Evolutionary conservation across 2,888 invertebrate species (phyloP).

Genomic region (Scaptomyza caliginosa): DNA sequence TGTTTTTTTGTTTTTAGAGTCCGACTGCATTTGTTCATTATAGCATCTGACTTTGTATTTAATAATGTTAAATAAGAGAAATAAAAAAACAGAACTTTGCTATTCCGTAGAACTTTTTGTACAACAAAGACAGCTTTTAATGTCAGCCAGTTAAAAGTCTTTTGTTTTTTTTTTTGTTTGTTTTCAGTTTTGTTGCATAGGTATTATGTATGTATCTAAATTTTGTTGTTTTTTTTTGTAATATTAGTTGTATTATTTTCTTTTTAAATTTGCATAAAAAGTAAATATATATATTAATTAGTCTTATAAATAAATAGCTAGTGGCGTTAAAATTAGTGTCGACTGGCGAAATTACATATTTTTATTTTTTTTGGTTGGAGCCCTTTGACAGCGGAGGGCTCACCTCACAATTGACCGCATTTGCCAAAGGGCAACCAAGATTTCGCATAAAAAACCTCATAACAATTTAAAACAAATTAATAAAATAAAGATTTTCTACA

Average conservation of each 20-base stretch:
- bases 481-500: slow-evolving; percentile 73
- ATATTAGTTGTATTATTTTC: slow-evolving; percentile 71
- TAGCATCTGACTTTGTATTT: slow-evolving; percentile 51
- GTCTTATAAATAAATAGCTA: slow-evolving; percentile 77
- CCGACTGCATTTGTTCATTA: slow-evolving; percentile 41
- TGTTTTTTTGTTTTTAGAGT: slow-evolving; percentile 41
- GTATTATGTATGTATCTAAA: slow-evolving; percentile 48
- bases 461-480: slow-evolving; percentile 78
- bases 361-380: slow-evolving; percentile 10
- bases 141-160: slow-evolving; percentile 60
- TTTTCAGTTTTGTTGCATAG: slow-evolving; percentile 40
- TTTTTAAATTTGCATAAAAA: slow-evolving; percentile 73
- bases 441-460: slow-evolving; percentile 72
- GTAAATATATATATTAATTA: slow-evolving; percentile 66
- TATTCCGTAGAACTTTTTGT: slow-evolving; percentile 26
- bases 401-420: slow-evolving; percentile 31
- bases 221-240: slow-evolving; percentile 33
- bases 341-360: slow-evolving; percentile 61
- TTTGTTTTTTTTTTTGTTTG: slow-evolving; percentile 11
- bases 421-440: slow-evolving; percentile 37
- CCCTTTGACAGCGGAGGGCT: slow-evolving; percentile 27
- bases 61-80: slow-evolving; percentile 23
- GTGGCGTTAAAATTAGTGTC: slow-evolving; percentile 77
- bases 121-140: slow-evolving; percentile 49
- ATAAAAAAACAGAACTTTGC: slow-evolving; percentile 20